Evolutionary conservation across 2,797 vertebrate genomes (phyloP).

Genomic region (Ctenosaura bakeri): DNA sequence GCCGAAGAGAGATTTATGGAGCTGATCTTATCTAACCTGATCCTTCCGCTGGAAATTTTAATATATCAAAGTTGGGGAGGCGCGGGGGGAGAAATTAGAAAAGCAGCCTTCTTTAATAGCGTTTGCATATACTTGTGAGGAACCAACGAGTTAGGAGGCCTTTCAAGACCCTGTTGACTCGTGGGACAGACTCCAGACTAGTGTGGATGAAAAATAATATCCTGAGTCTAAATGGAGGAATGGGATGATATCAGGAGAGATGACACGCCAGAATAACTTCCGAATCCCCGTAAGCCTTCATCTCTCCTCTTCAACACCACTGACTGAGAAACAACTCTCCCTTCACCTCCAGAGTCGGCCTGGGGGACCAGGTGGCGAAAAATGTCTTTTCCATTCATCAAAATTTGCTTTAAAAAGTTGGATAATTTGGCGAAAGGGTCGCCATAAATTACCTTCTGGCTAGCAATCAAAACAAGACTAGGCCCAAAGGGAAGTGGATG

Average conservation of each 20-base stretch:
- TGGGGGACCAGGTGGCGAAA: slow-evolving; percentile 76
- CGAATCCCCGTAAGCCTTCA: slow-evolving; percentile 69
- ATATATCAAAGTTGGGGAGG: slow-evolving; percentile 64
- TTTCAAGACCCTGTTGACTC: slow-evolving; percentile 56
- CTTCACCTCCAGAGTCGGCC: not conserved
- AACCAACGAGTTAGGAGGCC: slow-evolving; percentile 6
- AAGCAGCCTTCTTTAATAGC: slow-evolving; percentile 65
- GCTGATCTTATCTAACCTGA: slow-evolving; percentile 75
- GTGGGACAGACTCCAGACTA: slow-evolving; percentile 77
- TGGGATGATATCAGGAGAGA: slow-evolving; percentile 56
- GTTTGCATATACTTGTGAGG: not conserved
- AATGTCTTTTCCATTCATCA: slow-evolving; percentile 78
- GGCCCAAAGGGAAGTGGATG: slow-evolving; percentile 77
- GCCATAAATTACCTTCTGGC: slow-evolving; percentile 79
- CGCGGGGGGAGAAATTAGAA: slow-evolving; percentile 60
- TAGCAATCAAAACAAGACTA: slow-evolving; percentile 84
- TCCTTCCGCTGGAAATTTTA: slow-evolving; percentile 69
- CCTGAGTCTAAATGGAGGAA: slow-evolving; percentile 74
- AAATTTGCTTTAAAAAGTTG: slow-evolving; percentile 81
- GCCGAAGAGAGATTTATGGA: slow-evolving; percentile 79
- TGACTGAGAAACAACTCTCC: slow-evolving; percentile 17
- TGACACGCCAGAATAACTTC: not conserved
- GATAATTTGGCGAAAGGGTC: slow-evolving; percentile 78
- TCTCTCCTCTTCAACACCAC: slow-evolving; percentile 1
- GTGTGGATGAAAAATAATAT: slow-evolving; percentile 72